A percentile compares a stretch with the other conserved stretches of the same genome.
phyloP scores from a whole-genome alignment of 2,888 invertebrate species.

The Rugalucina vietnamica region DNA sequence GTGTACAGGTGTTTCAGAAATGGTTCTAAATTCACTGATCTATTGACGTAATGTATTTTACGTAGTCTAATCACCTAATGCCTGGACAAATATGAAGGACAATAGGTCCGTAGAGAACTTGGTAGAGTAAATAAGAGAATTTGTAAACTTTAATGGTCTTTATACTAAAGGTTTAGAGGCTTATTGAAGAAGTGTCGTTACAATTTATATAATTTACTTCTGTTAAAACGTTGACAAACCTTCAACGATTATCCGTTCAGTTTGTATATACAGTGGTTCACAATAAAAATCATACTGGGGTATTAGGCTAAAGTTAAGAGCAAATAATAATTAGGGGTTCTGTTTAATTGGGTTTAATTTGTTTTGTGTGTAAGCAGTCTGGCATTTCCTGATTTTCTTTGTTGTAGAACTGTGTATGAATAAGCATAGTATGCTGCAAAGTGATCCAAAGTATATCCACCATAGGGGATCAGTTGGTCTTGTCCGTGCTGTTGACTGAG shows the following conservation, averaged over 20 bases:
- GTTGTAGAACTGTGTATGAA: too few relatives aligned
- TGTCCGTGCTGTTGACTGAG: too few relatives aligned
- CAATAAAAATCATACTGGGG: background rate
- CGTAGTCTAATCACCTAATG: conserved; percentile 48
- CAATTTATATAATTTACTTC: background rate
- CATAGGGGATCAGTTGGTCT: too few relatives aligned
- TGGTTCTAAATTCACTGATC: conserved; percentile 10
- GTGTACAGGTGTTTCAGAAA: conserved; percentile 11
- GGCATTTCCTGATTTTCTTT: too few relatives aligned
- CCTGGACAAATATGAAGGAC: conserved; percentile 44
- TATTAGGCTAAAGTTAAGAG: background rate
- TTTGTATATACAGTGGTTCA: background rate
- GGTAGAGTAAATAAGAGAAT: conserved; percentile 17
- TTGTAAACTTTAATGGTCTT: conserved; percentile 8
- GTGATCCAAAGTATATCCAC: too few relatives aligned
- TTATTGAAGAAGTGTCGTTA: conserved; percentile 9
- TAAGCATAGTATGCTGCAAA: too few relatives aligned
- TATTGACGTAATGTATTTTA: conserved; percentile 58
- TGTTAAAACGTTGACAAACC: background rate
- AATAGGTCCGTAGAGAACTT: background rate
- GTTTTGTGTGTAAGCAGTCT: too few relatives aligned
- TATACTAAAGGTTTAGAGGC: conserved; percentile 8
- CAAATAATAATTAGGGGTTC: conserved; percentile 14
- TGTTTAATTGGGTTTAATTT: too few relatives aligned
- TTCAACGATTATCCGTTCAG: conserved; percentile 4